Evolutionary conservation across 2,797 vertebrate genomes (phyloP).

Genomic region (Anguilla anguilla): DNA sequence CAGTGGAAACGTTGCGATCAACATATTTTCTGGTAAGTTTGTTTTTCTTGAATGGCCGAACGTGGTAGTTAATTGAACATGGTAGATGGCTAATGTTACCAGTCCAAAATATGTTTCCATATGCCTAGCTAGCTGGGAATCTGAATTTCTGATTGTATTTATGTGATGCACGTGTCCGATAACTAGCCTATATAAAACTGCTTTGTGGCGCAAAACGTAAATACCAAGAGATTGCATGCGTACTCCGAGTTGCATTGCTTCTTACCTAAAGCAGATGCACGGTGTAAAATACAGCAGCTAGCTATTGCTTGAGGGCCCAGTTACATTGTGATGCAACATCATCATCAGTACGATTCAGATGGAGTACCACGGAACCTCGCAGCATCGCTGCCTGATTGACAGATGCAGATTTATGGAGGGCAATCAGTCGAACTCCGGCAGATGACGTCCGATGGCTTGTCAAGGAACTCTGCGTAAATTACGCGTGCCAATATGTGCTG

Average conservation of each 20-base stretch:
- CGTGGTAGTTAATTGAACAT: neutral
- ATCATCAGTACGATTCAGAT: neutral
- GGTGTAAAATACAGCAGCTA: neutral
- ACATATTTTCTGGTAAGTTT: conserved; percentile 5
- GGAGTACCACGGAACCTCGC: neutral
- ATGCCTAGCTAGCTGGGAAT: neutral
- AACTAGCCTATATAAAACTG: neutral
- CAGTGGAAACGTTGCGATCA: neutral
- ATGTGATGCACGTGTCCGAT: neutral
- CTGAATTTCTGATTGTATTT: neutral
- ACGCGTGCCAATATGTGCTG: neutral
- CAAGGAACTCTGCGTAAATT: neutral
- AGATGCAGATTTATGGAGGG: neutral
- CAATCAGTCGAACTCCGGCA: neutral
- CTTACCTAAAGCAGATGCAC: neutral
- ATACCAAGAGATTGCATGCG: neutral
- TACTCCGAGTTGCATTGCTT: neutral
- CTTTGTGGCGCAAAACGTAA: neutral
- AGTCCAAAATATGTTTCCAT: neutral
- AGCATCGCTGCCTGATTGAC: neutral
- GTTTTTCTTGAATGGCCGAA: neutral
- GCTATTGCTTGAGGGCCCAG: neutral
- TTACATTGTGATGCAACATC: neutral
- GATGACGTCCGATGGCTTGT: neutral
- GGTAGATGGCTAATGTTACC: neutral